These are phyloP conservation scores for Pituophis catenifer DNA, from an alignment of 2,113 vertebrate genomes.

Conservation along the genomic window DNA sequence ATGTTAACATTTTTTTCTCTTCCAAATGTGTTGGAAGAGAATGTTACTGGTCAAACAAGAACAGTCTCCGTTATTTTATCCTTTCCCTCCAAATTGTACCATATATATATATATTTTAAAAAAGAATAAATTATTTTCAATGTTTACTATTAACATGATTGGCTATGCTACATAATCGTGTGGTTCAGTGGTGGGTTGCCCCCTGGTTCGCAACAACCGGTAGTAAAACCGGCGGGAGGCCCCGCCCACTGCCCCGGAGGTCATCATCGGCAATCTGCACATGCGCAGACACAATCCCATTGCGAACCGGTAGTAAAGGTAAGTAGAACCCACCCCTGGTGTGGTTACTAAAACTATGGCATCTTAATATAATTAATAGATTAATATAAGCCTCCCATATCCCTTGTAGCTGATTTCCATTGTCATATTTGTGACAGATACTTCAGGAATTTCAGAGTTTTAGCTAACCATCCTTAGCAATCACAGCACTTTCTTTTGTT, in stretches of 20 bases:
- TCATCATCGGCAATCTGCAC: too few relatives aligned
- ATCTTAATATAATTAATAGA: background rate
- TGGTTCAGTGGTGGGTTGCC: too few relatives aligned
- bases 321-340: background rate
- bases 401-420: background rate
- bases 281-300: too few relatives aligned
- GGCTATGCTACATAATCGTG: background rate
- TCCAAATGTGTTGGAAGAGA: background rate
- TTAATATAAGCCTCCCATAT: background rate
- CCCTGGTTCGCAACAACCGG: too few relatives aligned
- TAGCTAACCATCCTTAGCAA: constrained; percentile 88
- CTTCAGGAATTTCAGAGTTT: background rate
- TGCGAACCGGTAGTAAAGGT: too few relatives aligned
- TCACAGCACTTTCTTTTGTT: constrained; percentile 90
- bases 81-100: background rate
- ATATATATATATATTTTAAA: background rate
- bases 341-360: background rate
- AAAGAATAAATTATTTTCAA: background rate
- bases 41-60: background rate
- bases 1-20: background rate
- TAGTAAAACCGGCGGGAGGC: too few relatives aligned
- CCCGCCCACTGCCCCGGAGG: too few relatives aligned
- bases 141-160: background rate
- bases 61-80: background rate
- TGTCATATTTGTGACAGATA: background rate